These are phyloP conservation scores for Crepidodera aurea DNA, from an alignment of 2,888 invertebrate species.

Conservation along the genomic window DNA sequence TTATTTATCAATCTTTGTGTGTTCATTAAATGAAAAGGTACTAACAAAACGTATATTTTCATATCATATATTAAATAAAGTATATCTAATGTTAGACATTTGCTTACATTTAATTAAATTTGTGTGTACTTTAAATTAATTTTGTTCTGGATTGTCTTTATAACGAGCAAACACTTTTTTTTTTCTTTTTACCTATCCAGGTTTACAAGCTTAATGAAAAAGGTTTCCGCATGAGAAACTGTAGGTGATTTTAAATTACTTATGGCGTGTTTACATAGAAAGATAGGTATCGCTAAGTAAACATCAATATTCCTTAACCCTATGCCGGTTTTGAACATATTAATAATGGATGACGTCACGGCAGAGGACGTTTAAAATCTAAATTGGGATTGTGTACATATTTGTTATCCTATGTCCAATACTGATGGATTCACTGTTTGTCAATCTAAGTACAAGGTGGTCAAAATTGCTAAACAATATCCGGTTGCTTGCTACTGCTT, in stretches of 20 bases:
- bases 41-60: too few relatives aligned
- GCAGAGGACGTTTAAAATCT: not conserved
- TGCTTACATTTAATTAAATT: slow-evolving; percentile 7
- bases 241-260: slow-evolving; percentile 2
- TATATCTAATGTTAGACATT: not conserved
- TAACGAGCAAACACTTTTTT: slow-evolving; percentile 3
- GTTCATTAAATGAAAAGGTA: too few relatives aligned
- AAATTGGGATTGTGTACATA: not conserved
- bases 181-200: not conserved
- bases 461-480: too few relatives aligned
- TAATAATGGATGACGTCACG: not conserved
- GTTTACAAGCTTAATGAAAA: not conserved
- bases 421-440: too few relatives aligned
- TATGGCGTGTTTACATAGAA: slow-evolving; percentile 8
- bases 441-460: too few relatives aligned
- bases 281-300: slow-evolving; percentile 10
- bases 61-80: too few relatives aligned
- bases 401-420: not conserved
- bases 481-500: too few relatives aligned
- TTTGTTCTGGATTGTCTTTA: not conserved
- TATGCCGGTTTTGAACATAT: not conserved
- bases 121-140: slow-evolving; percentile 8
- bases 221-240: not conserved
- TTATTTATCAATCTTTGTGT: too few relatives aligned
- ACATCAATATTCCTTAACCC: slow-evolving; percentile 9